Conservation (phyloP, 2,797 vertebrate species). For the Threskiornis aethiopicus region DNA sequence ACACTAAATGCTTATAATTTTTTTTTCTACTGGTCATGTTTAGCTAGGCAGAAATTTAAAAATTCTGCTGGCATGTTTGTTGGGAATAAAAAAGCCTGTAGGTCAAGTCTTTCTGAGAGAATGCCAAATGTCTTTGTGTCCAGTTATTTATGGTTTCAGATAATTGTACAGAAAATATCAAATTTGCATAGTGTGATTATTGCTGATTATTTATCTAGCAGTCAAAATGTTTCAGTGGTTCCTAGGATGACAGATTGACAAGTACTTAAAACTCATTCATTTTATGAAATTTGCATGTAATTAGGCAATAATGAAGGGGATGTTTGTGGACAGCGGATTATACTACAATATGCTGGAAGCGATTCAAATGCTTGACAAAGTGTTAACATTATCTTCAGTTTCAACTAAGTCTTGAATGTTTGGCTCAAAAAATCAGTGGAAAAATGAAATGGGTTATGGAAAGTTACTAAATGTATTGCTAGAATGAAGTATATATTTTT, state of each 20-base stretch:
- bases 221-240: conserved; percentile 98
- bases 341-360: conserved; percentile 83
- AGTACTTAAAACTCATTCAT: conserved; percentile 99
- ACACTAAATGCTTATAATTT: conserved; percentile 44
- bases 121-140: conserved; percentile 98
- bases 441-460: conserved; percentile 63
- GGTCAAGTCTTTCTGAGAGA: conserved; percentile 85
- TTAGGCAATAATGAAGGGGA: conserved; percentile 96
- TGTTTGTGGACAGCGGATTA: conserved; percentile 93
- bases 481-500: conserved; percentile 44
- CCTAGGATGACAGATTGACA: conserved; percentile 97
- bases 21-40: conserved; percentile 66
- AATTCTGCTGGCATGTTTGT: conserved; percentile 72
- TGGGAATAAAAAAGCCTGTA: conserved; percentile 72
- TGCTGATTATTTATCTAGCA: conserved; percentile 99
- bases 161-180: conserved; percentile 99
- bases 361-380: conserved; percentile 83
- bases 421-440: conserved; percentile 68
- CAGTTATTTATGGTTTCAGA: conserved; percentile 93
- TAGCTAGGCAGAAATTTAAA: conserved; percentile 67
- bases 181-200: conserved; percentile 99
- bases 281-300: conserved; percentile 99
- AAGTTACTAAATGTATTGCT: conserved; percentile 68
- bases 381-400: conserved; percentile 83
- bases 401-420: conserved; percentile 77